phyloP scores from a whole-genome alignment of 2,113 vertebrate genomes.

The Bubalus kerabau region DNA sequence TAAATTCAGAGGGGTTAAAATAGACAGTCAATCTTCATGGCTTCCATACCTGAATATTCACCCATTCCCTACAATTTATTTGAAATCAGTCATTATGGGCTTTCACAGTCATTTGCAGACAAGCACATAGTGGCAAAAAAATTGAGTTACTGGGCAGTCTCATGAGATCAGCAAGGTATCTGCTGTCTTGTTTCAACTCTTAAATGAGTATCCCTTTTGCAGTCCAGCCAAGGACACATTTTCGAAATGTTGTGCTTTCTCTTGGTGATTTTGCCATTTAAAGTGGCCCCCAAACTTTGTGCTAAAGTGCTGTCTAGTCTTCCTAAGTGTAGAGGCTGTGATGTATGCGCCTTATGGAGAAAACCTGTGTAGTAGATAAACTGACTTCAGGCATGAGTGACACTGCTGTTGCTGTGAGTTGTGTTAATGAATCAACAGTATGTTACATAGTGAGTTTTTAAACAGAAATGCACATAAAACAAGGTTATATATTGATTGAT shows the following conservation, averaged over 20 bases:
- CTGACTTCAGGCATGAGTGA: fast-evolving
- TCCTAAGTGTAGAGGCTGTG: not conserved
- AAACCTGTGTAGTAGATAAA: too few species aligned
- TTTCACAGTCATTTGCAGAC: not conserved
- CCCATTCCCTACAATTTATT: not conserved
- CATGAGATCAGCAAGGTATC: not conserved
- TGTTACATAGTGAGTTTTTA: not conserved
- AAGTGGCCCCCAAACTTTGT: fast-evolving
- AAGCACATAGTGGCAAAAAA: not conserved
- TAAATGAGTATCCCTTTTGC: not conserved
- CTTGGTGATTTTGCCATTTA: not conserved
- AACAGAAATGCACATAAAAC: not conserved
- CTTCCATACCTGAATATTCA: not conserved
- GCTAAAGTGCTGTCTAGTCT: not conserved
- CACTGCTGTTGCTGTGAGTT: not conserved
- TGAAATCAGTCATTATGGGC: not conserved
- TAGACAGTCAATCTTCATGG: not conserved
- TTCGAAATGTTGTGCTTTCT: not conserved
- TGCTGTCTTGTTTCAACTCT: not conserved
- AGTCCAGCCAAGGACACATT: fast-evolving
- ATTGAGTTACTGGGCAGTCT: not conserved
- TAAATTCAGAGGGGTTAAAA: not conserved
- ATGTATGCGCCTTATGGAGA: not conserved
- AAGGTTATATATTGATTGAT: too few species aligned
- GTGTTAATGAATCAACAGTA: not conserved